Evolutionary conservation across 2,888 invertebrate genomes (phyloP).

Genomic region (Plutella xylostella): DNA sequence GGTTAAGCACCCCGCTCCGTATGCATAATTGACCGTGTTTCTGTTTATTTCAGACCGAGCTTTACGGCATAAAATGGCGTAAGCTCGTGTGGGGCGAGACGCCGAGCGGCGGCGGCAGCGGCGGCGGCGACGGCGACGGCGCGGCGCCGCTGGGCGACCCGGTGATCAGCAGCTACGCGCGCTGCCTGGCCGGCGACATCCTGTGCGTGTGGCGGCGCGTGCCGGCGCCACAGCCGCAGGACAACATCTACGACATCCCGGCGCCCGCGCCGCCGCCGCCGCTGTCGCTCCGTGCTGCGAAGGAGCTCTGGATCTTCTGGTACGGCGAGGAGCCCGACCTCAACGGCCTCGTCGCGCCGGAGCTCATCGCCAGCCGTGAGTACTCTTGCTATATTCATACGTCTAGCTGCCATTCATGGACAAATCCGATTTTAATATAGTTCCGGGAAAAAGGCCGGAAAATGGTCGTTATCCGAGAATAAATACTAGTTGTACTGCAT

Average conservation of each 20-base stretch:
- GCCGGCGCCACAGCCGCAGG: slow-evolving; percentile 60
- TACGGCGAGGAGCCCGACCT: slow-evolving; percentile 97
- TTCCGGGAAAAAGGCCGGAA: no score
- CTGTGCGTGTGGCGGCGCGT: slow-evolving; percentile 98
- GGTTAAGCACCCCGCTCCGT: background rate
- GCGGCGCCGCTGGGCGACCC: slow-evolving; percentile 88
- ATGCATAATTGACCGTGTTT: no score
- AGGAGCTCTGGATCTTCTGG: slow-evolving; percentile 99
- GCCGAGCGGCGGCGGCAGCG: slow-evolving; percentile 49
- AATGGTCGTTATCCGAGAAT: no score
- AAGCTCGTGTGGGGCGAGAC: slow-evolving; percentile 88
- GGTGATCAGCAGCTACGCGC: slow-evolving; percentile 89
- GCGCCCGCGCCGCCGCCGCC: slow-evolving; percentile 75
- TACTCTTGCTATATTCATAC: slow-evolving; percentile 25
- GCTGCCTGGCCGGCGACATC: slow-evolving; percentile 93
- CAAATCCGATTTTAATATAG: no score
- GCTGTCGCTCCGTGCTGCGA: slow-evolving; percentile 86
- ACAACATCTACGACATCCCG: slow-evolving; percentile 63
- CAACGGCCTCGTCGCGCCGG: slow-evolving; percentile 84
- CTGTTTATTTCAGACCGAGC: slow-evolving; percentile 95
- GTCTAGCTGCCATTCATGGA: no score
- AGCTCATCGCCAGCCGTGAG: slow-evolving; percentile 89
- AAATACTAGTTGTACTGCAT: no score
- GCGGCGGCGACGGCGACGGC: slow-evolving; percentile 49
- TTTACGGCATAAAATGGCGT: slow-evolving; percentile 99